These are phyloP conservation scores for Ctenochaetus hawaiiensis DNA, from an alignment of 2,797 vertebrate genomes.

Conservation along the genomic window DNA sequence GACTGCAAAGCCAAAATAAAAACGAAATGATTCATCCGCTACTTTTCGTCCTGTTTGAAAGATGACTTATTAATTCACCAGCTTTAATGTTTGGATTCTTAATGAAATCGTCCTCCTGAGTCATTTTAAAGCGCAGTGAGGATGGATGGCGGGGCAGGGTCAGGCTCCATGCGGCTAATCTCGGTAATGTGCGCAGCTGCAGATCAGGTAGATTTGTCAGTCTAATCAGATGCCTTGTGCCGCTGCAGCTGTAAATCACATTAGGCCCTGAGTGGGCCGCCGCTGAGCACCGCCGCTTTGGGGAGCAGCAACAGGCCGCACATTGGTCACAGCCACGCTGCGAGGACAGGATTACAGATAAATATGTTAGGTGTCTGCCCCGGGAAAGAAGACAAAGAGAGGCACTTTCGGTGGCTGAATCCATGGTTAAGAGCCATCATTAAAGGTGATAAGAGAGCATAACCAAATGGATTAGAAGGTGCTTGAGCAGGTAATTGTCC, in stretches of 20 bases:
- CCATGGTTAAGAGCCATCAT: conserved; percentile 71
- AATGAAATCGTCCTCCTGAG: conserved; percentile 50
- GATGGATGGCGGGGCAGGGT: conserved; percentile 59
- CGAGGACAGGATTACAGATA: conserved; percentile 81
- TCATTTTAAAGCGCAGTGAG: conserved; percentile 49
- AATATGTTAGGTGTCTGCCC: conserved; percentile 82
- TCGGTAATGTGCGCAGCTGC: conserved; percentile 73
- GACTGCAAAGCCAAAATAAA: conserved; percentile 1
- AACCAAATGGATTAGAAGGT: conserved; percentile 76
- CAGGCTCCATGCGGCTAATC: conserved; percentile 65
- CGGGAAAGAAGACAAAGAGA: conserved; percentile 73
- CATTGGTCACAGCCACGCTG: conserved; percentile 80
- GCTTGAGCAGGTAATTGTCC: conserved; percentile 75
- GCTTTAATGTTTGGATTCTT: conserved; percentile 45
- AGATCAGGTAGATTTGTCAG: conserved; percentile 81
- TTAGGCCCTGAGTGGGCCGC: conserved; percentile 74
- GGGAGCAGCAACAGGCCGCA: conserved; percentile 73
- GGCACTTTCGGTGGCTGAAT: conserved; percentile 65
- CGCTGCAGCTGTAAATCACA: conserved; percentile 78
- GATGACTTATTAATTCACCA: conserved; percentile 39
- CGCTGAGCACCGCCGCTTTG: conserved; percentile 70
- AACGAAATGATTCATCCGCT: neutral
- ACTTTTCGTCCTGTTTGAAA: conserved; percentile 39
- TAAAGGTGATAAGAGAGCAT: conserved; percentile 76
- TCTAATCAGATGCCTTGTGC: conserved; percentile 76